Conservation (phyloP, 2,113 vertebrate genomes). For the Platycercus adscitus region DNA sequence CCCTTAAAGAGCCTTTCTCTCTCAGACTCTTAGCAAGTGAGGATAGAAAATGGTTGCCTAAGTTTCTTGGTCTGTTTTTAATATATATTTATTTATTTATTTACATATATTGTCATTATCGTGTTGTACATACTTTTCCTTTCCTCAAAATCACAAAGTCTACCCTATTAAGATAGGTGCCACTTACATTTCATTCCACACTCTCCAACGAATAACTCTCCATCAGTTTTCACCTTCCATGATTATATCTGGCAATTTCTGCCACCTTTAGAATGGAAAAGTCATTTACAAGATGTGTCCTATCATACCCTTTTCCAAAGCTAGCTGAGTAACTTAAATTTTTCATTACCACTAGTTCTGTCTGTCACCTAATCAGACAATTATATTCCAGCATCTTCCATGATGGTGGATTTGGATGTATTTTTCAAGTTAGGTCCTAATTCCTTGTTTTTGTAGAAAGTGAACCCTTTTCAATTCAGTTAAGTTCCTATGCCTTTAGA, state of each 20-base stretch:
- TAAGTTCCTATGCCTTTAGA: background rate
- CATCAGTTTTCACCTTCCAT: background rate
- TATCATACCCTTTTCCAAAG: background rate
- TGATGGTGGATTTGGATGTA: background rate
- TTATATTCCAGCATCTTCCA: background rate
- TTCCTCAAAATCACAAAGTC: background rate
- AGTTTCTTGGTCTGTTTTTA: background rate
- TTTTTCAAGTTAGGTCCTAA: background rate
- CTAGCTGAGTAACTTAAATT: background rate
- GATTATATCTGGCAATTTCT: background rate
- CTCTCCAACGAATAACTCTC: background rate
- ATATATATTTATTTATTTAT: background rate
- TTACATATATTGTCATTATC: background rate
- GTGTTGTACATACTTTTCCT: background rate
- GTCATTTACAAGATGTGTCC: background rate
- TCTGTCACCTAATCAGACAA: background rate
- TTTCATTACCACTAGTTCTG: background rate
- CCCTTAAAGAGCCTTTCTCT: background rate
- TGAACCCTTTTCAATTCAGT: background rate
- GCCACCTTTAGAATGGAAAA: background rate
- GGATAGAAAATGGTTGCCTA: background rate
- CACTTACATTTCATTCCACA: background rate
- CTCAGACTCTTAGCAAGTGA: background rate
- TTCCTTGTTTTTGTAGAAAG: background rate
- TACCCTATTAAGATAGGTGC: background rate